Conservation (phyloP, 2,113 vertebrate genomes). For the Climacteris rufus region DNA sequence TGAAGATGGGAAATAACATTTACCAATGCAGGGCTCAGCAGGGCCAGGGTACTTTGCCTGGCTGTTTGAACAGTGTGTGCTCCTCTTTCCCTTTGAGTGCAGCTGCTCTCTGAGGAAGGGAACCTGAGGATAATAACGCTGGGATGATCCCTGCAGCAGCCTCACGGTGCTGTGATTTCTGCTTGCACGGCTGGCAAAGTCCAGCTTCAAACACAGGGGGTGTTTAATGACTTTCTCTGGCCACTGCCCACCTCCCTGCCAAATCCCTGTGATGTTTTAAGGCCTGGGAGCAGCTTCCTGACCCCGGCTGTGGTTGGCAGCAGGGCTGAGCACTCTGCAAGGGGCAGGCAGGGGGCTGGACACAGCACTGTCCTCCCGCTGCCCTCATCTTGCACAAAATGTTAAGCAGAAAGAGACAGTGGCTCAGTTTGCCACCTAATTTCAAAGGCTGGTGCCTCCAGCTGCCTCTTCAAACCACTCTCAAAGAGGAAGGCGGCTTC, state of each 20-base stretch:
- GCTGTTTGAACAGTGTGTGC: slow-evolving; percentile 29
- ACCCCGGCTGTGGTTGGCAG: background rate
- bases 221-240: background rate
- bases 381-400: background rate
- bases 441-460: slow-evolving; percentile 43
- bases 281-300: background rate
- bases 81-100: slow-evolving; percentile 18
- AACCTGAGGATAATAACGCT: slow-evolving; percentile 37
- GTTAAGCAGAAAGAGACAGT: background rate
- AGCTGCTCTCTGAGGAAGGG: slow-evolving; percentile 44
- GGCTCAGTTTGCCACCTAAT: background rate
- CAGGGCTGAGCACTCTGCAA: background rate
- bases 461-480: slow-evolving; percentile 5
- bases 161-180: background rate
- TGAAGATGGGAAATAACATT: slow-evolving; percentile 54
- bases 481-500: background rate
- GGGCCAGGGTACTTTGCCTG: slow-evolving; percentile 45
- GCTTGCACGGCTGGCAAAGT: background rate
- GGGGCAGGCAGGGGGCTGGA: background rate
- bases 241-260: background rate
- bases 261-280: background rate
- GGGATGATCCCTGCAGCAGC: slow-evolving; percentile 11
- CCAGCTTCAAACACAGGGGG: background rate
- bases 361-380: background rate
- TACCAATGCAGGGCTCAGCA: slow-evolving; percentile 56